Evolutionary conservation across 2,888 invertebrate species (phyloP).

Genomic region (Tholera decimalis): DNA sequence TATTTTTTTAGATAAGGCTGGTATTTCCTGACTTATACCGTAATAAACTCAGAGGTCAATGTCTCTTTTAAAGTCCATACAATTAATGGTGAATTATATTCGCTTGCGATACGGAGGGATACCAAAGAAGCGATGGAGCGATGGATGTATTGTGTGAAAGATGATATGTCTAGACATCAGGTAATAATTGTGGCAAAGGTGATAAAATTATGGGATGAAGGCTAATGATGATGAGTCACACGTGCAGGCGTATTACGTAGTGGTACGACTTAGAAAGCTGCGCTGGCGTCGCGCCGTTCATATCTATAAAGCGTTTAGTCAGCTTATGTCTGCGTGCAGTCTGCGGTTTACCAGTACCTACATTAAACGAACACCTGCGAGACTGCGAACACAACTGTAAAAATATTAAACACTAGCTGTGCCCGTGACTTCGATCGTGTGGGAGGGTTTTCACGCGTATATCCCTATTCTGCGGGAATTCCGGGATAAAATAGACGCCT

Average conservation of each 20-base stretch:
- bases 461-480: no score
- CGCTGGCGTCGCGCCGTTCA: constrained; percentile 37
- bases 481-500: no score
- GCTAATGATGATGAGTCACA: not conserved
- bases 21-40: no score
- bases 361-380: constrained; percentile 10
- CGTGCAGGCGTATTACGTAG: constrained; percentile 7
- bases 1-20: no score
- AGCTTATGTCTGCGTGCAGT: constrained; percentile 25
- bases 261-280: constrained; percentile 26
- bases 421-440: no score
- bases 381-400: not conserved
- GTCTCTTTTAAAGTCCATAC: no score
- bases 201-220: no score
- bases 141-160: not conserved
- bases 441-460: no score
- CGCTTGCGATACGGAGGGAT: no score
- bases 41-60: no score
- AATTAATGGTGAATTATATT: no score
- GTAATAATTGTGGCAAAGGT: no score
- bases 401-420: not conserved
- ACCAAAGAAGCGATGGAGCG: not conserved
- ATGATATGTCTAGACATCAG: not conserved
- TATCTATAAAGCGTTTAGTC: constrained; percentile 26
- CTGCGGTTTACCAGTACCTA: constrained; percentile 64